Base-by-base conservation (phyloP, 1,140 invertebrate genomes). In the Andrena cerasifolii region DNA sequence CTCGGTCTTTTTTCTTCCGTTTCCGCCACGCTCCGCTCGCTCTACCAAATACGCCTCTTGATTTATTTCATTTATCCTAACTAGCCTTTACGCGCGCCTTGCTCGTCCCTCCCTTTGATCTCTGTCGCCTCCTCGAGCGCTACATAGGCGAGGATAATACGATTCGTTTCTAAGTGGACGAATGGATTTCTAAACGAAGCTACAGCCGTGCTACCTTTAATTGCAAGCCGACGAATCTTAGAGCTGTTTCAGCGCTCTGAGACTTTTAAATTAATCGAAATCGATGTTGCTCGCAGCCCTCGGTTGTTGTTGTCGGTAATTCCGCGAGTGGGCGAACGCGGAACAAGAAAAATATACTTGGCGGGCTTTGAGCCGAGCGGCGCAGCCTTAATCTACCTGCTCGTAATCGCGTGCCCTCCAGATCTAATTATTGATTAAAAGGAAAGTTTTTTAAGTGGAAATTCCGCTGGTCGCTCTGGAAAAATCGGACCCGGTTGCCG, bases 391-490 rank as follows among this genome's bases (percentile, higher is more conserved):
- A 26, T 47, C 28, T 10, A 10, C 3, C 43, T 40, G 10, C 36
- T 40, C 4, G 14, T 3, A 3, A 26, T 49, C 28, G 18, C 63
- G 8, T 18, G 28, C 47, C 3, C 36, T 61, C 10, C 0, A 47
- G 40, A 72, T 72, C 16, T 43, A 49, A 61, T 59, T 61, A 72
- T 8, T 12, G 53, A 59, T 72, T 47, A 31, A n/a, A 72, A 10
- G n/a, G 18, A 31, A 61, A 58, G 49, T n/a, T 56, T 33, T 58
- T 45, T 10, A 71, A 58, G 3, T 21, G 18, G 33, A 24, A 68
- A 68, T 12, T 7, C 8, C 6, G 51, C 12, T 3, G 16, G n/a
- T 18, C 4, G 33, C n/a, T 36, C 16, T 18, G 56, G 31, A 26
- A 33, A 59, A 59, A 59, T 59, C 28, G 56, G 31, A 59, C 8